Percentiles rank a stretch among this genome's conserved stretches.
Conservation (phyloP, 1,140 invertebrate species). For the Anadara kagoshimensis region DNA sequence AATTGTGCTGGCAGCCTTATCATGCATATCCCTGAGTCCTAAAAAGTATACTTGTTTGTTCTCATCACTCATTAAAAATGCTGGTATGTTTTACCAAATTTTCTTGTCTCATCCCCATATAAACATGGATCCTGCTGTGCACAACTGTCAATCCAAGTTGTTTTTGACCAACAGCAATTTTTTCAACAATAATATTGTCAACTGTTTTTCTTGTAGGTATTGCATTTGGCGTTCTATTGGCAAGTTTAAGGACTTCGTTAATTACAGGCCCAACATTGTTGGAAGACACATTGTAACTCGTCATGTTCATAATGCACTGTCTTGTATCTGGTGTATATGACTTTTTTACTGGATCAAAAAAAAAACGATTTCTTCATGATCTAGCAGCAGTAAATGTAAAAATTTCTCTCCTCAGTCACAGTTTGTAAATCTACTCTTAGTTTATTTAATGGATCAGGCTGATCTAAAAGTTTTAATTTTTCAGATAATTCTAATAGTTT, state of each 20-base stretch:
- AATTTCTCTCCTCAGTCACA: slow-evolving; percentile 10
- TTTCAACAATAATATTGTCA: too few relatives aligned
- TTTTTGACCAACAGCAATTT: too few relatives aligned
- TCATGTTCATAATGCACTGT: too few relatives aligned
- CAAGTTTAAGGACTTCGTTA: slow-evolving; percentile 1
- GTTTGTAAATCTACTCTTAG: too few relatives aligned
- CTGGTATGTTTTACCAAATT: slow-evolving; percentile 33
- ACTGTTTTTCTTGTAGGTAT: too few relatives aligned
- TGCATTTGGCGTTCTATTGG: slow-evolving; percentile 5
- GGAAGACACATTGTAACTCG: too few relatives aligned
- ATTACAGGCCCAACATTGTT: slow-evolving; percentile 6
- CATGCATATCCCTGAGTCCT: slow-evolving; percentile 38
- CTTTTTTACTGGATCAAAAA: slow-evolving; percentile 4
- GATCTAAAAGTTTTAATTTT: slow-evolving; percentile 2
- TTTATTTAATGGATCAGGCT: too few relatives aligned
- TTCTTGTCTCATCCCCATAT: slow-evolving; percentile 35
- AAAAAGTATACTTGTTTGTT: slow-evolving; percentile 28
- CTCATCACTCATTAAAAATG: slow-evolving; percentile 27
- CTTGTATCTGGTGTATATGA: too few relatives aligned
- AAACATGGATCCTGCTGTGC: slow-evolving; percentile 18
- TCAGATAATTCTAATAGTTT: neutral
- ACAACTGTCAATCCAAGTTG: slow-evolving; percentile 7
- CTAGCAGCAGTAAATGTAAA: neutral
- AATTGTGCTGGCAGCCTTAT: too few relatives aligned
- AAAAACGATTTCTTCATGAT: neutral